Base-by-base conservation (phyloP, 2,888 invertebrate genomes). In the Ophion slaviceki region DNA sequence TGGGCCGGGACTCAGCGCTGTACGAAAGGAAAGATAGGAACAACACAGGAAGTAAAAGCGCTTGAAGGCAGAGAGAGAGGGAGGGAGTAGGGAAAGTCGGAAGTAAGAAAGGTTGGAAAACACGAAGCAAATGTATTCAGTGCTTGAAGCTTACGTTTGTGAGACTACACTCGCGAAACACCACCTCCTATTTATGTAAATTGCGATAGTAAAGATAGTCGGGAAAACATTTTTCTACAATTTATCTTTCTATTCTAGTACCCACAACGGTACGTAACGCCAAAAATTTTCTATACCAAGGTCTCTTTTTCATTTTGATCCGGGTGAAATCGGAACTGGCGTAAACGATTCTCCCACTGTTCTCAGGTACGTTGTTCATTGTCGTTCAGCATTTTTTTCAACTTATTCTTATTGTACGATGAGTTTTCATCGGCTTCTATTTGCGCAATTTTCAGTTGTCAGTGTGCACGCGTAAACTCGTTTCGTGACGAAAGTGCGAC, bases 151-250 rank as follows among this genome's bases (percentile, higher is more conserved):
- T 72, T 32, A 24, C 74, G 61, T 74, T 61, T 61, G 40, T 32
- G 8, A 61, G 59, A 74, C 45, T 61, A 61, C 71, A 71, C n/a
- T 17, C 47, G 47, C n/a, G 1, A 61, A 14, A 61, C 36, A 45
- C 61, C 61, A 45, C 11, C n/a, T 20, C 61, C 20, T 59, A 64
- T 75, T 75, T 75, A 74, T 74, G 59, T 61, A 74, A 74, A 74
- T 74, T 59, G 61, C 74, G 5, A 11, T n/a, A 40, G 61, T 11
- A 24, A 74, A 40, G 40, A 5, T 61, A 14, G 7, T 10, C 11
- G 28, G 59, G 61, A 24, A 72, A 20, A 59, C 59, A 5, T 74
- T 61, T 74, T 40, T 45, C 8, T 10, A 53, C 47, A 47, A 47
- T 47, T 47, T 4, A 53, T 20, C 40, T 61, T 61, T n/a, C 6